phyloP scores from a whole-genome alignment of 2,888 invertebrate species.

The Archaeoteleia sp. region DNA sequence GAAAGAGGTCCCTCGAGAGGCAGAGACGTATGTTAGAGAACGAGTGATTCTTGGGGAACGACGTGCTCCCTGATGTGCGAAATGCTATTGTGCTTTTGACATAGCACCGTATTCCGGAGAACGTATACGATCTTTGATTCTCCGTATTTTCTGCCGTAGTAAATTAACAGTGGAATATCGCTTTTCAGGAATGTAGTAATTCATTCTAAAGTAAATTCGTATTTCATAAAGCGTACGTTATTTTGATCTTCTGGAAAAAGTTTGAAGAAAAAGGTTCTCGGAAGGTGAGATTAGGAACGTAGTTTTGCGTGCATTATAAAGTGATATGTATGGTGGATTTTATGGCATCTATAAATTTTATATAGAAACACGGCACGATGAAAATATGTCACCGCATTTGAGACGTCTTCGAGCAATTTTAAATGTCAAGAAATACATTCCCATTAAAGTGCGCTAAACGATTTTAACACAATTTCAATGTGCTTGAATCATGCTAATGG shows the following conservation, averaged over 20 bases:
- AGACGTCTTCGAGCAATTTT: no score
- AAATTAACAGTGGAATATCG: slow-evolving; percentile 37
- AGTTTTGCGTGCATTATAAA: no score
- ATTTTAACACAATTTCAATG: slow-evolving; percentile 12
- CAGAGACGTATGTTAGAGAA: slow-evolving; percentile 26
- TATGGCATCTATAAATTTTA: no score
- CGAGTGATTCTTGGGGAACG: slow-evolving; percentile 29
- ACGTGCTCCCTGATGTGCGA: slow-evolving; percentile 44
- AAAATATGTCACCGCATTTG: no score
- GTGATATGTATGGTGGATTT: no score
- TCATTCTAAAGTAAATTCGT: slow-evolving; percentile 30
- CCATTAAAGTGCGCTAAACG: no score
- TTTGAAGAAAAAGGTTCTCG: no score
- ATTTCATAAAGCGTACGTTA: no score
- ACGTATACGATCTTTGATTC: slow-evolving; percentile 22
- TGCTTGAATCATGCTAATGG: slow-evolving; percentile 28
- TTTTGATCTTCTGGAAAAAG: no score
- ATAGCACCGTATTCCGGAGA: slow-evolving; percentile 33
- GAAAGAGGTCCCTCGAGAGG: slow-evolving; percentile 27
- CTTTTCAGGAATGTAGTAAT: slow-evolving; percentile 25
- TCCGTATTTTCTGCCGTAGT: slow-evolving; percentile 31
- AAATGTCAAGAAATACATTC: no score
- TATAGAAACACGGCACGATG: no score
- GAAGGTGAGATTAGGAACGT: no score
- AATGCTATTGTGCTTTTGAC: slow-evolving; percentile 47